Evolutionary conservation across 2,888 invertebrate genomes (phyloP).

Genomic region (Epistrophella euchroma): DNA sequence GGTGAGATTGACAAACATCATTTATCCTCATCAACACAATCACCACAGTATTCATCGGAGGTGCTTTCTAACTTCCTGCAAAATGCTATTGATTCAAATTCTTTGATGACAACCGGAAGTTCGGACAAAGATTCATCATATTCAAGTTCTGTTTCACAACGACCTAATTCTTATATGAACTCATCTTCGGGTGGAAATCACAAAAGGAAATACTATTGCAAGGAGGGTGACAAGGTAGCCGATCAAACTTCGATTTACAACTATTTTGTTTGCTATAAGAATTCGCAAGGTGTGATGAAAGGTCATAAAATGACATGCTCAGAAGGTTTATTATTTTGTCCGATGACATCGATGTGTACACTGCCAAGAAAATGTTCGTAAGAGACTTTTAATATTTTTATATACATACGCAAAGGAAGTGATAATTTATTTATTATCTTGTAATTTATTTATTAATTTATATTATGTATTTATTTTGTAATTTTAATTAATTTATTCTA

Average conservation of each 20-base stretch:
- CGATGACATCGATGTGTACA: slow-evolving; percentile 83
- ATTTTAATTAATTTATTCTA: not conserved
- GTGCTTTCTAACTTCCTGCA: slow-evolving; percentile 53
- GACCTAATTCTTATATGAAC: slow-evolving; percentile 8
- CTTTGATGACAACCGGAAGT: slow-evolving; percentile 36
- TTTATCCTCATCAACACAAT: slow-evolving; percentile 14
- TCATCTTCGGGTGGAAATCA: slow-evolving; percentile 71
- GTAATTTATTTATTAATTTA: slow-evolving; percentile 35
- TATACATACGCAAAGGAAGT: not conserved
- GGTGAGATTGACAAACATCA: slow-evolving; percentile 48
- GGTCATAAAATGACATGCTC: slow-evolving; percentile 84
- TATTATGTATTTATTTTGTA: not conserved
- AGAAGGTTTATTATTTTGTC: slow-evolving; percentile 84
- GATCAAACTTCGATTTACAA: slow-evolving; percentile 84
- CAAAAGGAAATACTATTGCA: slow-evolving; percentile 83
- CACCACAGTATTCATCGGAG: slow-evolving; percentile 28
- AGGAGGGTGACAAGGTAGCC: slow-evolving; percentile 84
- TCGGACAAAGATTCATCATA: slow-evolving; percentile 38
- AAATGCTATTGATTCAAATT: slow-evolving; percentile 53
- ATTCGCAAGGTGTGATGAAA: slow-evolving; percentile 82
- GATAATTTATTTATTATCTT: slow-evolving; percentile 10
- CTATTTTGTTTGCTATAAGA: slow-evolving; percentile 85
- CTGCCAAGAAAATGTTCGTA: slow-evolving; percentile 82
- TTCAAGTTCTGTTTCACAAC: slow-evolving; percentile 51
- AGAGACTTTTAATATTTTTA: not conserved